These are phyloP conservation scores for Criorhina ranunculi DNA, from an alignment of 2,888 invertebrate species.

Conservation along the genomic window DNA sequence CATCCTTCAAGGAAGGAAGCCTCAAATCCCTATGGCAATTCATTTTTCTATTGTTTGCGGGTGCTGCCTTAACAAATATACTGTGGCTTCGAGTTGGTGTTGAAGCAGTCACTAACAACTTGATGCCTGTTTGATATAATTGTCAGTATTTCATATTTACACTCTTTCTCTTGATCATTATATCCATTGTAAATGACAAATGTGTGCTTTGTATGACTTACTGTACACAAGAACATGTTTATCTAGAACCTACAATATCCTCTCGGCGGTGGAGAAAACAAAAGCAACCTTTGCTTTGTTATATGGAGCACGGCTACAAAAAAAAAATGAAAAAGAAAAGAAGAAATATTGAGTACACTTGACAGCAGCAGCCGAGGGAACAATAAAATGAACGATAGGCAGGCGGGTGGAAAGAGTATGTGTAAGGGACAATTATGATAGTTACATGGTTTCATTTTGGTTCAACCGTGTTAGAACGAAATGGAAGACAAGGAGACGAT, in stretches of 20 bases:
- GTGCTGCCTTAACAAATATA: slow-evolving; percentile 2
- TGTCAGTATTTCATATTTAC: slow-evolving; percentile 10
- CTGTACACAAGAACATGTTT: not conserved
- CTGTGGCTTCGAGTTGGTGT: not conserved
- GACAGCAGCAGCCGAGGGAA: slow-evolving; percentile 27
- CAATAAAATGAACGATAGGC: slow-evolving; percentile 16
- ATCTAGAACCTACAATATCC: not conserved
- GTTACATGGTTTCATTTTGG: slow-evolving; percentile 30
- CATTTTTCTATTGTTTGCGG: not conserved
- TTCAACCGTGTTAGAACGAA: not conserved
- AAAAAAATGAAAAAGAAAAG: slow-evolving; percentile 11
- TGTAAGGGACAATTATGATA: slow-evolving; percentile 19
- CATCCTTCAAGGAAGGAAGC: slow-evolving; percentile 12
- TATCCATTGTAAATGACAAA: slow-evolving; percentile 6
- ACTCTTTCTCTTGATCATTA: not conserved
- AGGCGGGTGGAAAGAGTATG: not conserved
- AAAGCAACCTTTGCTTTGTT: slow-evolving; percentile 10
- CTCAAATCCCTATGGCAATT: not conserved
- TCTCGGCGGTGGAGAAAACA: not conserved
- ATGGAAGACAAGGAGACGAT: not conserved
- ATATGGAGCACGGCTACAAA: not conserved
- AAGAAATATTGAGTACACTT: slow-evolving; percentile 28
- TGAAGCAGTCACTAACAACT: slow-evolving; percentile 16
- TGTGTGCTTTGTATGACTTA: slow-evolving; percentile 7
- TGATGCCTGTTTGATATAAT: slow-evolving; percentile 17